These are phyloP conservation scores for Embiotoca jacksoni DNA, from an alignment of 2,113 vertebrate genomes.

Conservation along the genomic window DNA sequence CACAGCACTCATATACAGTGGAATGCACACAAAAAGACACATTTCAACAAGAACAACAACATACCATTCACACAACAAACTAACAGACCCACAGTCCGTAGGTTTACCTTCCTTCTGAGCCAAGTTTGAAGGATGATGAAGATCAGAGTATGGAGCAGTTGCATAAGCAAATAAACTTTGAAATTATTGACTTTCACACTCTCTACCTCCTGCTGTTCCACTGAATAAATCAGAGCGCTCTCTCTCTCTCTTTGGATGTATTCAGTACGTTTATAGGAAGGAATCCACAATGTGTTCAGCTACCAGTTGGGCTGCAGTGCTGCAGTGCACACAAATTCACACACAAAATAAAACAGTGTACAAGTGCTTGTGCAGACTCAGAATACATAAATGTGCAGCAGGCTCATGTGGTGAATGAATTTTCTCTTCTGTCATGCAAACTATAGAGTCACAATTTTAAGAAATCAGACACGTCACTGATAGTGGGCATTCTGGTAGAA, in stretches of 20 bases:
- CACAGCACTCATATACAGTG: slow-evolving; percentile 24
- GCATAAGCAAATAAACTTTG: slow-evolving; percentile 72
- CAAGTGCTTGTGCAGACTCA: background rate
- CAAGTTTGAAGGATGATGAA: slow-evolving; percentile 63
- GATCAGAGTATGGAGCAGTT: slow-evolving; percentile 55
- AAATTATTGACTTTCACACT: slow-evolving; percentile 71
- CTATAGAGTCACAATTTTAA: background rate
- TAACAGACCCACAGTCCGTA: slow-evolving; percentile 21
- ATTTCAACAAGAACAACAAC: slow-evolving; percentile 43
- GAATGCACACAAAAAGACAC: slow-evolving; percentile 15
- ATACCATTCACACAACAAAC: slow-evolving; percentile 33
- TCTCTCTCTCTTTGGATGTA: slow-evolving; percentile 40
- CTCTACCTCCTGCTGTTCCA: slow-evolving; percentile 56
- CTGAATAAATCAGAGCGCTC: slow-evolving; percentile 65
- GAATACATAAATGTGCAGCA: slow-evolving; percentile 17
- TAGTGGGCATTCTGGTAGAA: background rate
- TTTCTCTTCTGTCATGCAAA: background rate
- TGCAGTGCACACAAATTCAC: slow-evolving; percentile 11
- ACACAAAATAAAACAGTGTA: slow-evolving; percentile 8
- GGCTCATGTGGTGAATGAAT: background rate
- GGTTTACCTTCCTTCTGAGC: slow-evolving; percentile 39
- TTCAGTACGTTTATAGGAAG: slow-evolving; percentile 52
- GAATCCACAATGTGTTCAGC: slow-evolving; percentile 49
- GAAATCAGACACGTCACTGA: background rate
- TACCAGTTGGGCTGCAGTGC: slow-evolving; percentile 40